phyloP scores from a whole-genome alignment of 2,113 vertebrate species.

The Grammomys dolichurus region DNA sequence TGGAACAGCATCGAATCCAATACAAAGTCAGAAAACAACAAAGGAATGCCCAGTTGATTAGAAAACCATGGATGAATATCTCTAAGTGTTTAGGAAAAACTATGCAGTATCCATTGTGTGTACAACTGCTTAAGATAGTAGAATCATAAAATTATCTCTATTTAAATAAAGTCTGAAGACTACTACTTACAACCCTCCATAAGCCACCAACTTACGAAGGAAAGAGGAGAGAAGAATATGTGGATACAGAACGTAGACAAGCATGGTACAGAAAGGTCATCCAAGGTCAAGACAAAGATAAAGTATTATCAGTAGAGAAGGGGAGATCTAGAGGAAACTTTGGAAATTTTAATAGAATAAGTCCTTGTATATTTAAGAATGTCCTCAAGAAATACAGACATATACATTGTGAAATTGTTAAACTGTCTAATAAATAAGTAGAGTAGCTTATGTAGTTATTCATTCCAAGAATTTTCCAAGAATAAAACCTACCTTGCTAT shows the following conservation, averaged over 20 bases:
- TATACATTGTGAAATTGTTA: too few relatives aligned
- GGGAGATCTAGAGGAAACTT: neutral
- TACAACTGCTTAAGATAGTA: neutral
- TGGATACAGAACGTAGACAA: neutral
- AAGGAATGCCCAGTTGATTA: neutral
- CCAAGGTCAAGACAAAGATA: neutral
- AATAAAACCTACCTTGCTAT: too few relatives aligned
- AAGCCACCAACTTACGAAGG: neutral
- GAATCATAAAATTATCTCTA: neutral
- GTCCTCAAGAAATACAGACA: too few relatives aligned
- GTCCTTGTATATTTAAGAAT: too few relatives aligned
- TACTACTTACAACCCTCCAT: neutral
- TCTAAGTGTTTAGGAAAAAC: conserved; percentile 42
- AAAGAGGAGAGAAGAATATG: neutral
- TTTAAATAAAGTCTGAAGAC: too few relatives aligned
- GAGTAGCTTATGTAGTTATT: too few relatives aligned
- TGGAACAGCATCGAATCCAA: conserved; percentile 1
- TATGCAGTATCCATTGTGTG: neutral
- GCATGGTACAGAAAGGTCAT: neutral
- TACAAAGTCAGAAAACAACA: neutral
- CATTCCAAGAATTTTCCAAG: too few relatives aligned
- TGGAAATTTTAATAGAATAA: neutral
- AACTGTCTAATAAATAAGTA: too few relatives aligned
- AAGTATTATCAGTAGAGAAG: neutral
- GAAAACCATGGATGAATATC: neutral